Percentiles rank a stretch among this genome's conserved stretches.
Evolutionary conservation across 2,888 invertebrate species (phyloP).

Genomic region (Latheticus oryzae): DNA sequence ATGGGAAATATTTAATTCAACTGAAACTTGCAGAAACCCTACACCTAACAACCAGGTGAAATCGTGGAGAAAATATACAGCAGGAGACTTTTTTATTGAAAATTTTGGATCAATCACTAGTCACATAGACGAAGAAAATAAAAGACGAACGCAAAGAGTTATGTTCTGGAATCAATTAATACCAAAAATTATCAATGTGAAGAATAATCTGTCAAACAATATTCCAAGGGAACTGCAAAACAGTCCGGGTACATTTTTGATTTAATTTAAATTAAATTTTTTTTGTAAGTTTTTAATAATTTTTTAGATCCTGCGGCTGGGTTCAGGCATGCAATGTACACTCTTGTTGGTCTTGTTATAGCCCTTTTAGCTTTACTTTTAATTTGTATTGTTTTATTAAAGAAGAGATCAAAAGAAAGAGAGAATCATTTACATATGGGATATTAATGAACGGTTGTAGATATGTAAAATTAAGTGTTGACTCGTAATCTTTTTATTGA

Average conservation of each 20-base stretch:
- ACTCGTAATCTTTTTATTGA: too few species aligned
- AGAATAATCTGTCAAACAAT: conserved; percentile 47
- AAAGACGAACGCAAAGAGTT: conserved; percentile 48
- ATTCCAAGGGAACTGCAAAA: conserved; percentile 57
- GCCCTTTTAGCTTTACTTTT: conserved; percentile 68
- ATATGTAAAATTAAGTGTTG: too few species aligned
- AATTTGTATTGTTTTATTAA: conserved; percentile 69
- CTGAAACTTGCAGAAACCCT: conserved; percentile 67
- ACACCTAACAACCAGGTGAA: conserved; percentile 67
- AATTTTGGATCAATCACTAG: conserved; percentile 59
- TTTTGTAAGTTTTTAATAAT: conserved; percentile 1
- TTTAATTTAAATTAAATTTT: conserved; percentile 2
- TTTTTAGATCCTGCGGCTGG: conserved; percentile 64
- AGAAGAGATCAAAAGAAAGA: conserved; percentile 61
- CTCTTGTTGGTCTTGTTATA: conserved; percentile 69
- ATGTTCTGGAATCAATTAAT: conserved; percentile 66
- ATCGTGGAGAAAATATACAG: conserved; percentile 72
- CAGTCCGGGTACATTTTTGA: conserved; percentile 54
- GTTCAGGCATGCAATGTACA: conserved; percentile 72
- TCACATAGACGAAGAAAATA: conserved; percentile 46
- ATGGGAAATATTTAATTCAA: neutral
- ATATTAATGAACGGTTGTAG: conserved; percentile 44
- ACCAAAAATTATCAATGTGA: conserved; percentile 57
- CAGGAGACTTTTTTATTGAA: conserved; percentile 67
- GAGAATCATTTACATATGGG: conserved; percentile 57